Base-by-base conservation (phyloP, 2,113 vertebrate genomes). In the Grallaria varia region DNA sequence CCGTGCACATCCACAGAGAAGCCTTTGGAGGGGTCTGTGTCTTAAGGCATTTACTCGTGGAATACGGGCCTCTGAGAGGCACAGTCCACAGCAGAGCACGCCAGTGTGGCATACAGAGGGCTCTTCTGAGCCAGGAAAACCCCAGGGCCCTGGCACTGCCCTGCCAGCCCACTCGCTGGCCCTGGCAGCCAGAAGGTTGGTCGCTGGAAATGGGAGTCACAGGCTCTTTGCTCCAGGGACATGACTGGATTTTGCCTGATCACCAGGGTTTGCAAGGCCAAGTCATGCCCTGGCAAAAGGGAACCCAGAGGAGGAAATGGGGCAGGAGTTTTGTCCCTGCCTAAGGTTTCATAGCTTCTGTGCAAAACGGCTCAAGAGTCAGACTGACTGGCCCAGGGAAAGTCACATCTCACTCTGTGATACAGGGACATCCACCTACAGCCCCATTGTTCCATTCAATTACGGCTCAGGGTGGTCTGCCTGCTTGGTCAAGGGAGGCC, bases 401-500 rank as follows among this genome's bases (percentile, higher is more conserved):
- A 60, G 20, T 22, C 37, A 25, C 7, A 39, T 44, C 28, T 39
- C 64, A 10, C 33, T 69, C 42, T 72, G 20, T 31, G 31, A 49
- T 20, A 17, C 5, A 12, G 49, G 35, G 30, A 6, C 35, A 56
- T 79, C n/a, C 20, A 18, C 24, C 40, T 47, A 14, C 3, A 72
- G 7, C 20, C 17, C 25, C 5, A 14, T 6, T 64, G 35, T 31
- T 35, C 24, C 28, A 47, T 47, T 40, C 22, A 35, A 1, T 55
- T 62, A 16, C 2, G 4, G 25, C 35, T 31, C 35, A 15, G 14
- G 13, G 14, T 5, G 7, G 7, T 72, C 49, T 56, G 66, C 42
- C 17, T 0, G 0, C 25, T 80, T 31, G 35, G 31, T 45, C 12
- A 15, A 31, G 42, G 40, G 16, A 64, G 9, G 31, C 21, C 53